Percentiles rank a stretch among this genome's conserved stretches.
These are phyloP conservation scores for Eudyptes chrysolophus DNA, from an alignment of 2,113 vertebrate species.

Conservation along the genomic window DNA sequence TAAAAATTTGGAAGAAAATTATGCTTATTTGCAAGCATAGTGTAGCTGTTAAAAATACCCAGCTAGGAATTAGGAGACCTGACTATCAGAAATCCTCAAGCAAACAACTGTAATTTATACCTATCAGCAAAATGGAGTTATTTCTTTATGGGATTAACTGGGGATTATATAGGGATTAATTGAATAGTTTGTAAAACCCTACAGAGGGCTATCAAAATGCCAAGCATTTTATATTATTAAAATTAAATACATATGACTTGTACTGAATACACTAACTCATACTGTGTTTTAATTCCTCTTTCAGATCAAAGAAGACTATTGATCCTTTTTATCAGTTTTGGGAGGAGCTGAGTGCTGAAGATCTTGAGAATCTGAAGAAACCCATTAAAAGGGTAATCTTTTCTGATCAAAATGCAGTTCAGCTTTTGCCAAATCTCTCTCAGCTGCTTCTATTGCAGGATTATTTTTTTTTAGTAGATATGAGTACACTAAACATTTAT, in stretches of 20 bases:
- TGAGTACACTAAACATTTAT: neutral
- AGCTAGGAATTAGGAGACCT: neutral
- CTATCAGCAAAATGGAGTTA: neutral
- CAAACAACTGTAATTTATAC: neutral
- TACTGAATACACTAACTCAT: neutral
- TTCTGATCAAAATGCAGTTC: neutral
- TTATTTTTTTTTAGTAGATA: neutral
- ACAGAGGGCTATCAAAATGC: neutral
- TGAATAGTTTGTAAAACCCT: neutral
- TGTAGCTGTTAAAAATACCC: neutral
- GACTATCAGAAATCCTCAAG: neutral
- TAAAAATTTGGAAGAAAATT: neutral
- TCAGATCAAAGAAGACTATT: slow-evolving; percentile 87
- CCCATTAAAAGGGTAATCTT: slow-evolving; percentile 73
- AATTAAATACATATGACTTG: neutral
- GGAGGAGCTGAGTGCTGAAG: slow-evolving; percentile 85
- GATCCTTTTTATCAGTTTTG: slow-evolving; percentile 89
- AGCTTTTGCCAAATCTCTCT: neutral
- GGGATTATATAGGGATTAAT: neutral
- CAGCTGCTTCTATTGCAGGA: neutral
- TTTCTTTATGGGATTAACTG: neutral
- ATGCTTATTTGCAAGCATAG: neutral
- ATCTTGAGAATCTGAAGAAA: slow-evolving; percentile 71
- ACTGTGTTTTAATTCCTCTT: neutral
- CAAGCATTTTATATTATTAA: neutral